These are phyloP conservation scores for Cottus gobio DNA, from an alignment of 2,113 vertebrate species.

Conservation along the genomic window DNA sequence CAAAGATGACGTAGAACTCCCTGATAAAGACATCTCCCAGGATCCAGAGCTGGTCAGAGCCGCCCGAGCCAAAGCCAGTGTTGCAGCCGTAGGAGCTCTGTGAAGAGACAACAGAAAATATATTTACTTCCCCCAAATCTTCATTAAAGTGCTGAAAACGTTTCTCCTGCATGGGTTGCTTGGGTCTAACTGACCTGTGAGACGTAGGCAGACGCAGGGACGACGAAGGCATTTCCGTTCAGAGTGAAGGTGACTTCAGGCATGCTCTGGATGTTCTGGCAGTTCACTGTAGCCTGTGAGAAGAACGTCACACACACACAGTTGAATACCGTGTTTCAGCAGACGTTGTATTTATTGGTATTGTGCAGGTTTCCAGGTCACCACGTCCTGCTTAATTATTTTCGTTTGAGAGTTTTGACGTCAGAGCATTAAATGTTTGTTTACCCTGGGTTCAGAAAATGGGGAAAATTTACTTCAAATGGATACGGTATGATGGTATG, in stretches of 20 bases:
- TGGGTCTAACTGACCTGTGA: conserved; percentile 55
- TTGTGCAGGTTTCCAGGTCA: conserved; percentile 53
- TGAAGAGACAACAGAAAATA: conserved; percentile 7
- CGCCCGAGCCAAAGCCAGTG: conserved; percentile 70
- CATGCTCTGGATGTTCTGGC: conserved; percentile 71
- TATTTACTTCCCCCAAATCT: background rate
- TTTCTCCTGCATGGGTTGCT: background rate
- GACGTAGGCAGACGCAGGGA: conserved; percentile 69
- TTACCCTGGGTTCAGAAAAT: conserved; percentile 55
- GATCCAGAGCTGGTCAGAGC: conserved; percentile 72
- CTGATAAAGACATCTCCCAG: conserved; percentile 82
- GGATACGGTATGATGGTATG: conserved; percentile 11
- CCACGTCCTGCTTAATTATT: conserved; percentile 45
- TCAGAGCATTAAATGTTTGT: conserved; percentile 52
- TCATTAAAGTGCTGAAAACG: background rate
- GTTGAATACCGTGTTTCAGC: conserved; percentile 13
- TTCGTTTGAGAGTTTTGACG: conserved; percentile 62
- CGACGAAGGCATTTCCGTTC: conserved; percentile 63
- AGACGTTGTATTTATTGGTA: conserved; percentile 54
- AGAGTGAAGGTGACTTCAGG: conserved; percentile 76
- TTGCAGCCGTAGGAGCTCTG: conserved; percentile 40
- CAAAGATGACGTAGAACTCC: conserved; percentile 74
- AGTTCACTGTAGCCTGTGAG: conserved; percentile 68
- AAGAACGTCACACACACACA: conserved; percentile 21
- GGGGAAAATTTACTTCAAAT: conserved; percentile 39